These are phyloP conservation scores for Platynereis dumerilii DNA, from an alignment of 2,888 invertebrate species.

Conservation along the genomic window DNA sequence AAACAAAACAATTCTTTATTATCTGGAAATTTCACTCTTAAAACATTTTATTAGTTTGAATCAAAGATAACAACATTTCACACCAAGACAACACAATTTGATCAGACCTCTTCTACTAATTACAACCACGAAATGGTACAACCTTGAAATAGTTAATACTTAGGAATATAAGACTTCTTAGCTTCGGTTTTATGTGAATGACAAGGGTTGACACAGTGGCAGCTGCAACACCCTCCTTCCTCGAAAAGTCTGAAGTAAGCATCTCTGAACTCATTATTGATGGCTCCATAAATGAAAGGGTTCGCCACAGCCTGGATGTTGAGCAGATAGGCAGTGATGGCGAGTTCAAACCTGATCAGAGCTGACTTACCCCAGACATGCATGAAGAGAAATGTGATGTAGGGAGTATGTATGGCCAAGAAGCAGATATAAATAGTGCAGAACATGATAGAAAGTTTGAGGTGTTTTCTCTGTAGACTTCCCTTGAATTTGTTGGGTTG, in stretches of 20 bases:
- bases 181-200: no score
- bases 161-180: no score
- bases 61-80: no score
- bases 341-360: not conserved
- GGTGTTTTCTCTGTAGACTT: not conserved
- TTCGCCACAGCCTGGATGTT: not conserved
- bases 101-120: no score
- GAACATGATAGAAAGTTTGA: slow-evolving; percentile 2
- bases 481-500: not conserved
- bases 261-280: not conserved
- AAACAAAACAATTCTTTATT: no score
- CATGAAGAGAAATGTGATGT: slow-evolving; percentile 5
- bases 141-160: no score
- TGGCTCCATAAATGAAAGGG: slow-evolving; percentile 6
- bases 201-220: no score
- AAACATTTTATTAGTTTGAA: no score
- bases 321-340: not conserved
- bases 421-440: not conserved
- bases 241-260: not conserved
- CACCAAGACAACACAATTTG: no score
- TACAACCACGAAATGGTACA: no score
- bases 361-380: not conserved
- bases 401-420: not conserved
- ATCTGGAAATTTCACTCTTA: no score
- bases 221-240: no score